These are phyloP conservation scores for Anoncus sp. DNA, from an alignment of 2,888 invertebrate genomes.

Conservation along the genomic window DNA sequence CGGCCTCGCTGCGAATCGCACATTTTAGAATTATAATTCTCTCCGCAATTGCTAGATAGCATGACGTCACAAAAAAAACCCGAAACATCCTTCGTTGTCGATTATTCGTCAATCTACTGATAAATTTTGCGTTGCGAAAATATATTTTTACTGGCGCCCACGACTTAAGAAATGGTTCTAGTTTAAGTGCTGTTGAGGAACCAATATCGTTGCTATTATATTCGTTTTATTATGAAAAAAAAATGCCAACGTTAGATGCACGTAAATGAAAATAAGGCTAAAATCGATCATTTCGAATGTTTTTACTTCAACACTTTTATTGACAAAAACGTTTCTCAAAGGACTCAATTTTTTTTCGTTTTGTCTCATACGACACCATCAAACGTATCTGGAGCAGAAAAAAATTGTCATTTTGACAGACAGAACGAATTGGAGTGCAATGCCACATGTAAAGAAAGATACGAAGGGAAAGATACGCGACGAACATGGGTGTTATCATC, in stretches of 20 bases:
- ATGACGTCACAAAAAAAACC: no score
- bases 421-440: background rate
- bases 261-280: background rate
- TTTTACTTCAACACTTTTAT: background rate
- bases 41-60: background rate
- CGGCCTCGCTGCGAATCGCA: background rate
- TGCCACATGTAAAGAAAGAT: background rate
- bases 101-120: no score
- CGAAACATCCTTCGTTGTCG: no score
- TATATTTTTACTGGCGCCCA: no score
- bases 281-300: background rate
- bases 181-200: no score
- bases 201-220: no score
- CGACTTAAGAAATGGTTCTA: no score
- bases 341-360: background rate
- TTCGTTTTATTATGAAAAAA: background rate
- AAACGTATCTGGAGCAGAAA: background rate
- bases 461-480: background rate
- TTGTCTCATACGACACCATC: background rate
- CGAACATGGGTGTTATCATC: slow-evolving; percentile 36
- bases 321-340: no score
- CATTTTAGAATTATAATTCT: background rate
- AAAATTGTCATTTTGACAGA: background rate
- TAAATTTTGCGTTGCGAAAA: no score
- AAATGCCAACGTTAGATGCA: background rate